These are phyloP conservation scores for Latheticus oryzae DNA, from an alignment of 2,888 invertebrate genomes.

Conservation along the genomic window DNA sequence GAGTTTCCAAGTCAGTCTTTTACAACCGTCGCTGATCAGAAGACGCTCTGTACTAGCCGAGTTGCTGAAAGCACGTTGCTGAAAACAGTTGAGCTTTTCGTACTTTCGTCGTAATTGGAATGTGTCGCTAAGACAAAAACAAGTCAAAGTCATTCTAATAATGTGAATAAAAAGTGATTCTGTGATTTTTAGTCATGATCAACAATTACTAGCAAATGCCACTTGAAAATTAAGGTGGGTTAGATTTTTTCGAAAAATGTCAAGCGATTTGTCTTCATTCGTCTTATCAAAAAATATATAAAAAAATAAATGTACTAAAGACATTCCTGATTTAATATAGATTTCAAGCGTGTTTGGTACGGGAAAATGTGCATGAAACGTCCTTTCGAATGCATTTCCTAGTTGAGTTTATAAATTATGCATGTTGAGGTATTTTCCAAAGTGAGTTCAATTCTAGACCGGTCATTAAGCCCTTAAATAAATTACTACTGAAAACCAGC, in stretches of 20 bases:
- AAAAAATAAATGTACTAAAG: too few relatives aligned
- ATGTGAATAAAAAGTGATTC: constrained; percentile 24
- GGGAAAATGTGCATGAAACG: constrained; percentile 27
- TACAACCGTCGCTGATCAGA: constrained; percentile 37
- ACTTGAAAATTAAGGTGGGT: constrained; percentile 31
- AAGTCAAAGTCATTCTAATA: constrained; percentile 7
- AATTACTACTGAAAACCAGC: constrained; percentile 20
- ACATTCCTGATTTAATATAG: constrained; percentile 18
- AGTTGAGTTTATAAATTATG: constrained; percentile 21
- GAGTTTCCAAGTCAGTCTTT: constrained; percentile 44
- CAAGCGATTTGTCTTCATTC: constrained; percentile 27
- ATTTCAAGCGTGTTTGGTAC: constrained; percentile 16
- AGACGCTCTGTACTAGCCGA: constrained; percentile 30
- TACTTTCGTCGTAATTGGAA: constrained; percentile 13
- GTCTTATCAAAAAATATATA: constrained; percentile 20
- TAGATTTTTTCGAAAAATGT: constrained; percentile 5
- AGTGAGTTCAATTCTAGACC: constrained; percentile 16
- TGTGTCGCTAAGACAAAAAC: constrained; percentile 7
- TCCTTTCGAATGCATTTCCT: constrained; percentile 20
- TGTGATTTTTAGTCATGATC: constrained; percentile 18
- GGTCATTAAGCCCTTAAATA: constrained; percentile 27
- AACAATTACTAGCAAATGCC: constrained; percentile 22
- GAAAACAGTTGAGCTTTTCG: constrained; percentile 14
- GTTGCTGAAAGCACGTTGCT: constrained; percentile 30
- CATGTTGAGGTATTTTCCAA: constrained; percentile 17